phyloP scores from a whole-genome alignment of 2,113 vertebrate species.

The Electrona antarctica region DNA sequence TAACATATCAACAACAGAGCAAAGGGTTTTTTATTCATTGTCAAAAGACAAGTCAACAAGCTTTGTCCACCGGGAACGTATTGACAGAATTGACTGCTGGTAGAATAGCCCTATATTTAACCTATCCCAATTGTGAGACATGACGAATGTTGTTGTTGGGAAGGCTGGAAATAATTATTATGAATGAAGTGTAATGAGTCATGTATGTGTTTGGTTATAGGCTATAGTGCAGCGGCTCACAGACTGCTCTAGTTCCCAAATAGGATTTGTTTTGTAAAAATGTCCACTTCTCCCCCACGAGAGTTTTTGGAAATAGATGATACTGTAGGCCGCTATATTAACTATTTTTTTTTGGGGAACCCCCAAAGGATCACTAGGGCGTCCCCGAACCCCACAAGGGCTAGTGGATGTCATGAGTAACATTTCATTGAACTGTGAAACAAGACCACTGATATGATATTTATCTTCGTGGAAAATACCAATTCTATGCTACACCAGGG shows the following conservation, averaged over 20 bases:
- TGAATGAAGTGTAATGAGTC: constrained; percentile 72
- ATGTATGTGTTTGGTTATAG: constrained; percentile 26
- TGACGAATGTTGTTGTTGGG: neutral
- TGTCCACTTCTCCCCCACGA: too few relatives aligned
- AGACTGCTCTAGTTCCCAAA: too few relatives aligned
- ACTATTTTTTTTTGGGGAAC: too few relatives aligned
- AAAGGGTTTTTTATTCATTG: constrained; percentile 25
- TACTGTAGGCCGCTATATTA: too few relatives aligned
- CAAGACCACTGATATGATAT: constrained; percentile 54
- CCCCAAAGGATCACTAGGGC: too few relatives aligned
- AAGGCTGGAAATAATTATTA: constrained; percentile 58
- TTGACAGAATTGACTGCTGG: constrained; percentile 11
- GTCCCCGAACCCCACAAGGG: constrained; percentile 22
- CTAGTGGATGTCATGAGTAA: constrained; percentile 50
- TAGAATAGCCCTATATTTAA: neutral
- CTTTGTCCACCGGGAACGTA: neutral
- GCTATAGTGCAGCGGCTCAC: too few relatives aligned
- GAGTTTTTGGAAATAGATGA: too few relatives aligned
- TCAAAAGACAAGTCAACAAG: constrained; percentile 4
- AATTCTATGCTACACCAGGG: constrained; percentile 1
- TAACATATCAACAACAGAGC: constrained; percentile 25
- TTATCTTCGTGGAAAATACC: constrained; percentile 44
- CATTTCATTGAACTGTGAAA: constrained; percentile 67
- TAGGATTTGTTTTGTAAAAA: too few relatives aligned
- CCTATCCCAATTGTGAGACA: neutral